These are phyloP conservation scores for Thalassophryne amazonica DNA, from an alignment of 2,797 vertebrate genomes.

Conservation along the genomic window DNA sequence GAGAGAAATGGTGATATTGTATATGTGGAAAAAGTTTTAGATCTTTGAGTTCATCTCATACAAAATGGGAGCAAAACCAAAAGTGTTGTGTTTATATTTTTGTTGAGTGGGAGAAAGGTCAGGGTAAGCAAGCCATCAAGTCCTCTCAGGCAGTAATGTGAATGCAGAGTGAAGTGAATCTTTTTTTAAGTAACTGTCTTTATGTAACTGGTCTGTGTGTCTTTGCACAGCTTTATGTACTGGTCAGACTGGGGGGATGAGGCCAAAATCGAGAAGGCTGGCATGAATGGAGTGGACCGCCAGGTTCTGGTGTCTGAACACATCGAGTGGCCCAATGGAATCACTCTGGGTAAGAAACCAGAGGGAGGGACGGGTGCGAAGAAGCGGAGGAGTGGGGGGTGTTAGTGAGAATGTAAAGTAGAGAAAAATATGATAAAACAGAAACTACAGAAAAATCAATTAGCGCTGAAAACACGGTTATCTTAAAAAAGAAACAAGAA, in stretches of 20 bases:
- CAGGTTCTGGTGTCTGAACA: constrained; percentile 89
- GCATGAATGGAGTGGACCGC: constrained; percentile 89
- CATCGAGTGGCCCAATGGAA: constrained; percentile 98
- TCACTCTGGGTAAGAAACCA: constrained; percentile 86
- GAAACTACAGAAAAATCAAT: not conserved
- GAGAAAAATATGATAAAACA: not conserved
- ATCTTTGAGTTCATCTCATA: too few relatives aligned
- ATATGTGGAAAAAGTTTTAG: too few relatives aligned
- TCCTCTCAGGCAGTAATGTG: too few relatives aligned
- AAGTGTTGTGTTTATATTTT: too few relatives aligned
- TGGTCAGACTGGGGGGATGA: constrained; percentile 97
- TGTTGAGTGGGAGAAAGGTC: too few relatives aligned
- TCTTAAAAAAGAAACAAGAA: too few relatives aligned
- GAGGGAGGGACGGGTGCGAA: not conserved
- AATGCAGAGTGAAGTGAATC: too few relatives aligned
- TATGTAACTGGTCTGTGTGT: not conserved
- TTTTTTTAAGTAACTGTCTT: not conserved
- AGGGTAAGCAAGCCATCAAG: too few relatives aligned
- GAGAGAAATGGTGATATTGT: too few relatives aligned
- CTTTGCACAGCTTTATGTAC: constrained; percentile 89
- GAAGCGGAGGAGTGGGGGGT: too few relatives aligned
- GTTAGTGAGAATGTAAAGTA: too few relatives aligned
- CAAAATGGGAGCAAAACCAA: too few relatives aligned
- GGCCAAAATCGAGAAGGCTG: constrained; percentile 96
- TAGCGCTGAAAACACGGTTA: not conserved